Evolutionary conservation across 2,888 invertebrate species (phyloP).

Genomic region (Pyrocoelia pectoralis): DNA sequence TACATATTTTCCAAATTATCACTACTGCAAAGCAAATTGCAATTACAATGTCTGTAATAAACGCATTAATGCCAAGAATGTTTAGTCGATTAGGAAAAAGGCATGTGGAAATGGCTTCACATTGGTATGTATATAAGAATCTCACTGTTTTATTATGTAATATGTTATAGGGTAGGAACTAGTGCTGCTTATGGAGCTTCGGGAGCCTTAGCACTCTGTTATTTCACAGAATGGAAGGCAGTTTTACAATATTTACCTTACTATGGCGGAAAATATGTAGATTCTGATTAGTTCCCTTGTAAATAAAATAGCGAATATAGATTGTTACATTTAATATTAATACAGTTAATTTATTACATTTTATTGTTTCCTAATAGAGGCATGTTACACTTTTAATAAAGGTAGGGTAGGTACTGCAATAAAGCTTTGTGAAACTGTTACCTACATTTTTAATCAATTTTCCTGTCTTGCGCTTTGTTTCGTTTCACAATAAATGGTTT

Average conservation of each 20-base stretch:
- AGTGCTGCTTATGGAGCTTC: constrained; percentile 71
- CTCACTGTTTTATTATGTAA: neutral
- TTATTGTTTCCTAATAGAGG: neutral
- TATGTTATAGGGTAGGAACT: constrained; percentile 64
- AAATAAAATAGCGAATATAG: constrained; percentile 13
- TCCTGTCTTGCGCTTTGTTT: neutral
- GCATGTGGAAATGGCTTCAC: constrained; percentile 66
- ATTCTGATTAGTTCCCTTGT: constrained; percentile 36
- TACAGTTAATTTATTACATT: neutral
- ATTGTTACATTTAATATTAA: neutral
- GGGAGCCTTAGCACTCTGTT: constrained; percentile 68
- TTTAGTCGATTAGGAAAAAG: constrained; percentile 63
- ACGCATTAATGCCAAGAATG: constrained; percentile 17
- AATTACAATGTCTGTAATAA: neutral
- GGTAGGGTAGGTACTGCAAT: too few relatives aligned
- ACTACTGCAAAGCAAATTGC: too few relatives aligned
- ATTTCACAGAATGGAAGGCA: constrained; percentile 82
- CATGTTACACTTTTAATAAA: too few relatives aligned
- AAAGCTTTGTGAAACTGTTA: neutral
- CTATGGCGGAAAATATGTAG: constrained; percentile 76
- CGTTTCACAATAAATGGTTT: constrained; percentile 36
- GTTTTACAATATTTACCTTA: constrained; percentile 77
- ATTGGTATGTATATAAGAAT: constrained; percentile 55
- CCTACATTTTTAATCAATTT: neutral
- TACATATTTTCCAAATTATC: too few relatives aligned